A percentile compares a stretch with the other conserved stretches of the same genome.
Evolutionary conservation across 1,140 invertebrate genomes (phyloP).

Genomic region (Diorhabda elongata): DNA sequence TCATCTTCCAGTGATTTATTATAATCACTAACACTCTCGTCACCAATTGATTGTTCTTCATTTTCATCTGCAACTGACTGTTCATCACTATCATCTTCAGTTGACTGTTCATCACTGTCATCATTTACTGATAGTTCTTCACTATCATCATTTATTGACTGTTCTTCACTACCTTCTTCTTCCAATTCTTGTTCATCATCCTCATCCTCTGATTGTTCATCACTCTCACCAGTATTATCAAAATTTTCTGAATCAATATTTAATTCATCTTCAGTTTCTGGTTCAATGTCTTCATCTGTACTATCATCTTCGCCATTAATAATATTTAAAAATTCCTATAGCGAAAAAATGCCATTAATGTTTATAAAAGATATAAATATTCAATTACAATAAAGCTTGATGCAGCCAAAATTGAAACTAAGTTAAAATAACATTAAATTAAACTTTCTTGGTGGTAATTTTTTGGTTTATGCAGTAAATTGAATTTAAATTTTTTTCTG

Average conservation of each 20-base stretch:
- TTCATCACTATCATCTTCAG: constrained; percentile 37
- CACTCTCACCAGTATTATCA: constrained; percentile 36
- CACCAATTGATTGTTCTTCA: constrained; percentile 17
- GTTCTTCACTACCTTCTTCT: constrained; percentile 32
- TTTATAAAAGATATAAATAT: too few species aligned
- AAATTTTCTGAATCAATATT: constrained; percentile 53
- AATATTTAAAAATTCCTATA: constrained; percentile 12
- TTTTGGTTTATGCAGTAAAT: too few species aligned
- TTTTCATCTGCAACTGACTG: constrained; percentile 28
- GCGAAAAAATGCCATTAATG: too few species aligned
- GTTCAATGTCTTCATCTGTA: neutral
- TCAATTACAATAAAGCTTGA: too few species aligned
- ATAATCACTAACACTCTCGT: constrained; percentile 35
- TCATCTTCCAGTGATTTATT: constrained; percentile 33
- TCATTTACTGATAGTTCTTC: constrained; percentile 30
- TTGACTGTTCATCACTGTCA: constrained; percentile 26
- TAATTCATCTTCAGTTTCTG: constrained; percentile 48
- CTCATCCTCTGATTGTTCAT: constrained; percentile 44
- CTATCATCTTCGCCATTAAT: constrained; percentile 34
- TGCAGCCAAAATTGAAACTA: too few species aligned
- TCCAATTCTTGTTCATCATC: constrained; percentile 42
- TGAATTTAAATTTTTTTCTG: too few species aligned
- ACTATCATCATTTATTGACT: constrained; percentile 44
- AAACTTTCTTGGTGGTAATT: too few species aligned
- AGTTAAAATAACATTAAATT: too few species aligned